Evolutionary conservation across 64 coral and sea anemone genomes (phyloP).

Genomic region (Stylophora pistillata): DNA sequence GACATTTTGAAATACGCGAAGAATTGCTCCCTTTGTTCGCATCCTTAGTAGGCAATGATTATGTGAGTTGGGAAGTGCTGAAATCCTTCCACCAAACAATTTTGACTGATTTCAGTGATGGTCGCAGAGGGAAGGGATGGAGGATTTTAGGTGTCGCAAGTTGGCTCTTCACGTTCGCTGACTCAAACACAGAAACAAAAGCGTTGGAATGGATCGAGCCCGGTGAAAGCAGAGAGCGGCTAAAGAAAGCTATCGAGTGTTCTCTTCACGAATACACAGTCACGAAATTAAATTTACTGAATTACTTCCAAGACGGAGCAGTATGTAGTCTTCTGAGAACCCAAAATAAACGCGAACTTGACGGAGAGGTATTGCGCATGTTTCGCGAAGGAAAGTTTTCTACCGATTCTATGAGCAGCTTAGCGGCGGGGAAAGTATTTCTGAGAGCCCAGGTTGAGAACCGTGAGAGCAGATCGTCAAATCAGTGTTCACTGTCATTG

Average conservation of each 20-base stretch:
- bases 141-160: too few relatives aligned
- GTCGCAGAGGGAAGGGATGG: too few relatives aligned
- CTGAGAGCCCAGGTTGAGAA: conserved; percentile 66
- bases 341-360: conserved; percentile 6
- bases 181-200: too few relatives aligned
- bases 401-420: conserved; percentile 34
- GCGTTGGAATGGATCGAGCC: conserved; percentile 11
- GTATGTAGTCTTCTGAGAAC: conserved; percentile 39
- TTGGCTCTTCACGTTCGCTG: too few relatives aligned
- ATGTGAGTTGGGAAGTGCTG: conserved; percentile 18
- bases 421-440: conserved; percentile 39
- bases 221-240: neutral
- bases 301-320: conserved; percentile 26
- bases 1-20: conserved; percentile 55
- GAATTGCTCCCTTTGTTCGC: conserved; percentile 68
- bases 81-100: neutral
- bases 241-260: conserved; percentile 28
- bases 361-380: conserved; percentile 27
- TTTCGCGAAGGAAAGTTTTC: conserved; percentile 68
- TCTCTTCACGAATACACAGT: conserved; percentile 67
- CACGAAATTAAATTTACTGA: conserved; percentile 36
- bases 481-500: conserved; percentile 47
- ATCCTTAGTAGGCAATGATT: conserved; percentile 82
- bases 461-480: conserved; percentile 40
- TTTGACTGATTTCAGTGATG: too few relatives aligned